Percentiles rank a stretch among this genome's conserved stretches.
These are phyloP conservation scores for Morpho helenor DNA, from an alignment of 2,888 invertebrate species.

Conservation along the genomic window DNA sequence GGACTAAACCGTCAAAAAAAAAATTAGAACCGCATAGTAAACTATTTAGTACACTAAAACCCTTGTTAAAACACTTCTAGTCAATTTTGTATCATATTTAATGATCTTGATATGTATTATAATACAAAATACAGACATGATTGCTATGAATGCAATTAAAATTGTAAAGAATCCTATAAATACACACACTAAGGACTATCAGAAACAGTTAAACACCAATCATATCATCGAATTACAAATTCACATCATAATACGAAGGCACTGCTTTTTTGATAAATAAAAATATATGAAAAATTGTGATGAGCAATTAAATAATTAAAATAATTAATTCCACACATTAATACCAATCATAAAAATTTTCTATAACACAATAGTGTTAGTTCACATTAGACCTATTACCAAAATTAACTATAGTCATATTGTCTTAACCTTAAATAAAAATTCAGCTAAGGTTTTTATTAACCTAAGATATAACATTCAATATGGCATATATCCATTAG, in stretches of 20 bases:
- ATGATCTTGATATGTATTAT: constrained; percentile 35
- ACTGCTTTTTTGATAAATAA: constrained; percentile 55
- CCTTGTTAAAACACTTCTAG: too few relatives aligned
- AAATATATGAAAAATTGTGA: constrained; percentile 36
- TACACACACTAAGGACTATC: constrained; percentile 10
- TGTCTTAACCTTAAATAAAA: too few relatives aligned
- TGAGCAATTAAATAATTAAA: constrained; percentile 32
- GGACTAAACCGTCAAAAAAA: too few relatives aligned
- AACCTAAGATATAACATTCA: too few relatives aligned
- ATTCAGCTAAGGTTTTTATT: too few relatives aligned
- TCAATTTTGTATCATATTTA: constrained; percentile 2
- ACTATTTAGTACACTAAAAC: too few relatives aligned
- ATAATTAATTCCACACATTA: constrained; percentile 7
- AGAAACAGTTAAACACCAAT: constrained; percentile 19
- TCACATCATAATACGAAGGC: constrained; percentile 58
- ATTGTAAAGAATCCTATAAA: constrained; percentile 6
- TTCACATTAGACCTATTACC: too few relatives aligned
- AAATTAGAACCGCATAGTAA: too few relatives aligned
- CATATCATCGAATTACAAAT: constrained; percentile 39
- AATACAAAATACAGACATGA: constrained; percentile 30
- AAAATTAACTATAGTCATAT: too few relatives aligned
- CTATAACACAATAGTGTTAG: constrained; percentile 26
- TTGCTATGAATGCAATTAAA: constrained; percentile 11
- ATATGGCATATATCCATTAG: too few relatives aligned
- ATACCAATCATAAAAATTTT: constrained; percentile 8